phyloP scores from a whole-genome alignment of 92 coral and sea anemone species.

The Epizoanthus fatuus region DNA sequence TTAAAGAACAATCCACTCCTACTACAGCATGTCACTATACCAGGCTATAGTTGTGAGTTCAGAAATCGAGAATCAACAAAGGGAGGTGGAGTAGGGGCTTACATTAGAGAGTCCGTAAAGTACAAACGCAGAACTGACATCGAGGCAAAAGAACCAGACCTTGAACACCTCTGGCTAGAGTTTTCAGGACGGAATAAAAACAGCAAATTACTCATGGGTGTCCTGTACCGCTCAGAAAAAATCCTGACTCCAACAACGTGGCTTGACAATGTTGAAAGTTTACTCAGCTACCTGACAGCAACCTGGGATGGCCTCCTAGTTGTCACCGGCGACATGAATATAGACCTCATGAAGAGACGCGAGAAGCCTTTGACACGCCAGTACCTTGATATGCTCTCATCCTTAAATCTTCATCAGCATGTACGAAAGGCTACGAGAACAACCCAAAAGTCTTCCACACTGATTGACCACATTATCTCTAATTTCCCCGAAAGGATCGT shows the following conservation, averaged over 20 bases:
- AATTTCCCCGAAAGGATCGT: constrained; percentile 22
- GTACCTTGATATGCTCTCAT: constrained; percentile 18
- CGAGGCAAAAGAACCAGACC: too few relatives aligned
- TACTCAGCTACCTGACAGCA: constrained; percentile 15
- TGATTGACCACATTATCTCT: constrained; percentile 37
- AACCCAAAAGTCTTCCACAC: constrained; percentile 19
- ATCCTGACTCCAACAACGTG: too few relatives aligned
- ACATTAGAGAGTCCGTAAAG: neutral
- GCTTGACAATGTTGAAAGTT: neutral
- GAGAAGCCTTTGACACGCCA: constrained; percentile 2
- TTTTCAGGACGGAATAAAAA: too few relatives aligned
- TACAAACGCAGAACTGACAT: too few relatives aligned
- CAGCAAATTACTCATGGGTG: too few relatives aligned
- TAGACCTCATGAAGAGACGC: constrained; percentile 5
- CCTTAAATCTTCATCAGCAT: constrained; percentile 24
- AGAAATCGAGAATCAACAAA: too few relatives aligned
- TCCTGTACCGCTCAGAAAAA: too few relatives aligned
- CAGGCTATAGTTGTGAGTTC: too few relatives aligned
- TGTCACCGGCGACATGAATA: constrained; percentile 28
- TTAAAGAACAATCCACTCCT: too few relatives aligned
- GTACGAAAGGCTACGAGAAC: constrained; percentile 30
- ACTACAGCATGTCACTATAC: too few relatives aligned
- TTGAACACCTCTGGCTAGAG: too few relatives aligned
- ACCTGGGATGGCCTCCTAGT: constrained; percentile 25
- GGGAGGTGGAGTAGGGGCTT: neutral